Percentiles rank a stretch among this genome's conserved stretches.
Evolutionary conservation across 2,888 invertebrate genomes (phyloP).

Genomic region (Geophilus truncorum): DNA sequence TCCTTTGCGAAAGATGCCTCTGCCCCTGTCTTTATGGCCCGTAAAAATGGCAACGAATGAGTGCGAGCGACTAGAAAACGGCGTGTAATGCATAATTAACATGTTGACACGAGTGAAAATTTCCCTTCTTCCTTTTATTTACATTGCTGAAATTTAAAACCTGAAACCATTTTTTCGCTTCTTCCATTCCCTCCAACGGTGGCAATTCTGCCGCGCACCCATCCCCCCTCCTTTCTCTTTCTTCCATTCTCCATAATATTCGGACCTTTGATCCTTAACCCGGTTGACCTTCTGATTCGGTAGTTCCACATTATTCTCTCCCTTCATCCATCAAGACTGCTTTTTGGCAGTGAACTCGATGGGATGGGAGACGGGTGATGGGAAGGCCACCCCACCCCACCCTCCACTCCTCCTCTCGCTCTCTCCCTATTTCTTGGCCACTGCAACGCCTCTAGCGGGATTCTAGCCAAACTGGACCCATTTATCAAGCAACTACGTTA

Average conservation of each 20-base stretch:
- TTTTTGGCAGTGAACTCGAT: conserved; percentile 6
- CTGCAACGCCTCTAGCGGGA: not conserved
- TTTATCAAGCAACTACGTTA: not conserved
- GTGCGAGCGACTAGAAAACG: not conserved
- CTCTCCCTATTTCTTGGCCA: not conserved
- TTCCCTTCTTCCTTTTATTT: not conserved
- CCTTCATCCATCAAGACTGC: conserved; percentile 10
- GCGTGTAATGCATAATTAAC: conserved; percentile 17
- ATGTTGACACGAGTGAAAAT: not conserved
- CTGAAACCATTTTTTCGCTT: not conserved
- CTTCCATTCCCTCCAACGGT: not conserved
- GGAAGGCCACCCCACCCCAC: not conserved
- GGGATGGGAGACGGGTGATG: not conserved
- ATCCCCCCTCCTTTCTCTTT: not conserved
- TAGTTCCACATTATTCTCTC: conserved; percentile 17
- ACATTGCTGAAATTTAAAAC: not conserved
- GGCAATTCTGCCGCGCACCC: not conserved
- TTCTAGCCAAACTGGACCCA: not conserved
- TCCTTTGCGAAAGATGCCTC: not conserved
- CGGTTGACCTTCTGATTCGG: not conserved
- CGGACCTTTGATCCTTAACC: conserved; percentile 1
- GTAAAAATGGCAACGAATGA: conserved; percentile 12
- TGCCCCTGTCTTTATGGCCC: conserved; percentile 9
- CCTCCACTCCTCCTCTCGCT: too few relatives aligned
- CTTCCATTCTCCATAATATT: conserved; percentile 1